These are phyloP conservation scores for Carterocephalus palaemon DNA, from an alignment of 2,888 invertebrate species.

Conservation along the genomic window DNA sequence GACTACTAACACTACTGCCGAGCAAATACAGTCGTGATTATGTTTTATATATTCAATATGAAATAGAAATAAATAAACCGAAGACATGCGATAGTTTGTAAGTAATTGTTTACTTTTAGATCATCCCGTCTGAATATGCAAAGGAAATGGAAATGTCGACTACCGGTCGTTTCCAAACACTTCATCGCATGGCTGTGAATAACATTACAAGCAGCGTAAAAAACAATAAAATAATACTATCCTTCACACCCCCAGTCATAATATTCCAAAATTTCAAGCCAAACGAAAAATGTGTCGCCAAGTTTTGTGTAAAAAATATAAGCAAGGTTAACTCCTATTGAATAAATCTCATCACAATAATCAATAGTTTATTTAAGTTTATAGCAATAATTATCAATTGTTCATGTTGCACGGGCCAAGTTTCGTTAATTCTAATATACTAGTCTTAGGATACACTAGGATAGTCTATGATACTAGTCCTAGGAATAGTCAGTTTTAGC, in stretches of 20 bases:
- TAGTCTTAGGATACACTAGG: too few relatives aligned
- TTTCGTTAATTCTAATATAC: too few relatives aligned
- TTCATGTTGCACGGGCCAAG: neutral
- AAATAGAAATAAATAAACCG: too few relatives aligned
- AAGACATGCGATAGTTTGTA: neutral
- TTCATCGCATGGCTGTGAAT: slow-evolving; percentile 52
- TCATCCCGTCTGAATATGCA: slow-evolving; percentile 61
- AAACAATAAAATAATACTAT: slow-evolving; percentile 45
- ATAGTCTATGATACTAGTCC: too few relatives aligned
- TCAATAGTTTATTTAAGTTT: too few relatives aligned
- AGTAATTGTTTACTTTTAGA: slow-evolving; percentile 40
- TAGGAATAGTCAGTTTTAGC: too few relatives aligned
- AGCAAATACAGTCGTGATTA: too few relatives aligned
- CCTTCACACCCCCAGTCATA: slow-evolving; percentile 72
- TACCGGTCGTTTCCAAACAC: slow-evolving; percentile 50
- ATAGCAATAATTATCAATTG: too few relatives aligned
- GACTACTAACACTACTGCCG: too few relatives aligned
- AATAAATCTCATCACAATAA: neutral
- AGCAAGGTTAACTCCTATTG: slow-evolving; percentile 64
- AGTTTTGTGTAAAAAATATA: slow-evolving; percentile 77
- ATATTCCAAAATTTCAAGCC: slow-evolving; percentile 81
- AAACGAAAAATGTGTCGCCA: slow-evolving; percentile 69
- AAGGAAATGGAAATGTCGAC: slow-evolving; percentile 62
- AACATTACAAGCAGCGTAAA: slow-evolving; percentile 47
- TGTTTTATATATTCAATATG: too few relatives aligned